Evolutionary conservation across 30 jellyfish, hydroid and myxozoan genomes (phyloP).

Genomic region (Turritopsis rubra): DNA sequence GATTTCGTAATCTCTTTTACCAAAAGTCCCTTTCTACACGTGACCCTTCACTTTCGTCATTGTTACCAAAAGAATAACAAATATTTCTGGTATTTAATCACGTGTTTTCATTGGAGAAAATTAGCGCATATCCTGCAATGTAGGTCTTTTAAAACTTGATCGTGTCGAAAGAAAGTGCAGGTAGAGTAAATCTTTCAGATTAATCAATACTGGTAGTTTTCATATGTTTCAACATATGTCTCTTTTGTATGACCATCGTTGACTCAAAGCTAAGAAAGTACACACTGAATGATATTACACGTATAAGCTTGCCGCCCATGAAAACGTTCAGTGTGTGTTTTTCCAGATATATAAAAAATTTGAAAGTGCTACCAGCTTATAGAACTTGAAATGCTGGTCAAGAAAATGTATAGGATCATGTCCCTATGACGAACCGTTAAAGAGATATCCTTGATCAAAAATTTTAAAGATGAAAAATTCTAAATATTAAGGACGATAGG

Average conservation of each 20-base stretch:
- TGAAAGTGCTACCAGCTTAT: no score
- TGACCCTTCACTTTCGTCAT: neutral
- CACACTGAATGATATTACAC: no score
- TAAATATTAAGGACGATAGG: no score
- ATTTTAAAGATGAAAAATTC: no score
- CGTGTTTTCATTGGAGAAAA: neutral
- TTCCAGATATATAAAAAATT: no score
- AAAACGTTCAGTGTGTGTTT: no score
- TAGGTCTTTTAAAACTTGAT: conserved; percentile 13
- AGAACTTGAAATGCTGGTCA: no score
- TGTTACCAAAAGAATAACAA: neutral
- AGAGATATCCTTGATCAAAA: no score
- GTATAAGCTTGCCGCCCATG: no score
- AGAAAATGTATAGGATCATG: no score
- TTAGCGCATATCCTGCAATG: neutral
- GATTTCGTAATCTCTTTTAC: neutral
- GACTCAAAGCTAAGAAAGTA: no score
- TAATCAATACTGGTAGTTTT: neutral
- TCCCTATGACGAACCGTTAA: no score
- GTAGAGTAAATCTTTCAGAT: neutral
- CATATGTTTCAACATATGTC: neutral
- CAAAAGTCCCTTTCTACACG: neutral
- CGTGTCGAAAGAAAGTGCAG: conserved; percentile 11
- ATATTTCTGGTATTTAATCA: neutral
- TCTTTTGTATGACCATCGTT: neutral